Conservation (phyloP, 2,113 vertebrate species). For the Xenus cinereus region DNA sequence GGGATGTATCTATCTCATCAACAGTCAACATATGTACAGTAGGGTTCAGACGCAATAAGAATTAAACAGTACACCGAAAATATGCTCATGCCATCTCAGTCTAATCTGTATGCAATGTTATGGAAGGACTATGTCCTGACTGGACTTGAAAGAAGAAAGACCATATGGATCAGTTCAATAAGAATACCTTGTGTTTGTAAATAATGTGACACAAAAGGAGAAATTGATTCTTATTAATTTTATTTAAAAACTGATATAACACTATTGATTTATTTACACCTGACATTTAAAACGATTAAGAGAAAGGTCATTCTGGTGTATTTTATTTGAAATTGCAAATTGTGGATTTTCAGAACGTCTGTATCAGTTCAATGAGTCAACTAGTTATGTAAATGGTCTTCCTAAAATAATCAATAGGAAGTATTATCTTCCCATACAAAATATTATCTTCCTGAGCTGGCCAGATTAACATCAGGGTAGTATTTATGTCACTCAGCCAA, state of each 20-base stretch:
- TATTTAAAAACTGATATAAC: not conserved
- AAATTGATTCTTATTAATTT: not conserved
- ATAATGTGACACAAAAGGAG: not conserved
- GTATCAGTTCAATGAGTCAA: not conserved
- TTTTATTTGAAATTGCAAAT: not conserved
- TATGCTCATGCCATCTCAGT: not conserved
- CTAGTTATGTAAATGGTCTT: not conserved
- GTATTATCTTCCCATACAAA: not conserved
- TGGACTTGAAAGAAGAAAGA: not conserved
- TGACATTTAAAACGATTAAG: not conserved
- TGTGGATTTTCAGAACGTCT: not conserved
- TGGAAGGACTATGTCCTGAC: not conserved
- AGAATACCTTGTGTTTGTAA: not conserved
- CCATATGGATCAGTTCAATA: not conserved
- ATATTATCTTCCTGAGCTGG: not conserved
- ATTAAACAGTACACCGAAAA: not conserved
- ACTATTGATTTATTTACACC: not conserved
- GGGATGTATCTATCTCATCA: too few species aligned
- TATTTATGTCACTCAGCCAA: not conserved
- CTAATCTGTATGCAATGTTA: not conserved
- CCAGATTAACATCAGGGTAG: not conserved
- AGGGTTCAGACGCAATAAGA: not conserved
- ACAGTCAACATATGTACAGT: not conserved
- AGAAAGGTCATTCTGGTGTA: not conserved
- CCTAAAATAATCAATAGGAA: not conserved